Conservation (phyloP, 2,113 vertebrate genomes). For the Sapajus apella region DNA sequence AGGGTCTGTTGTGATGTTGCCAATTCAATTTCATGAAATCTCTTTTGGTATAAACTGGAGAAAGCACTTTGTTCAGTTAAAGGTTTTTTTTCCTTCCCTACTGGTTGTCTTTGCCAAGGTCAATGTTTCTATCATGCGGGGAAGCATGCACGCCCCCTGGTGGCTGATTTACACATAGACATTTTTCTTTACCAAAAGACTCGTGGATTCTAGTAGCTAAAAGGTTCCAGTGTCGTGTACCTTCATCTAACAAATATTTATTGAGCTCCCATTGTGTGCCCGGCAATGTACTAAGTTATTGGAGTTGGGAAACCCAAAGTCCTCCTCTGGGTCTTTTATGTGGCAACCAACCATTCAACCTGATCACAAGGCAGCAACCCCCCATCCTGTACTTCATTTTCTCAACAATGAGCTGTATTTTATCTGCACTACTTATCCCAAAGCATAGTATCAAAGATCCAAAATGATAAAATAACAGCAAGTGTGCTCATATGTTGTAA, state of each 20-base stretch:
- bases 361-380: background rate
- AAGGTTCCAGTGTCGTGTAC: background rate
- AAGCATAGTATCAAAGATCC: background rate
- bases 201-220: background rate
- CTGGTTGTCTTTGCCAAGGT: slow-evolving; percentile 62
- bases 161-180: slow-evolving; percentile 40
- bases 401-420: background rate
- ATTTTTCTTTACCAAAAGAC: background rate
- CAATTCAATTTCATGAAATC: slow-evolving; percentile 60
- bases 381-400: background rate
- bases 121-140: slow-evolving; percentile 53
- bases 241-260: background rate
- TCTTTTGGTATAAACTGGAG: slow-evolving; percentile 70
- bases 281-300: background rate
- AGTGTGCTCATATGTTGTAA: background rate
- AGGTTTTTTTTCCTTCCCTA: background rate
- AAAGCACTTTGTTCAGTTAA: slow-evolving; percentile 67
- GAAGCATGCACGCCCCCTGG: slow-evolving; percentile 56
- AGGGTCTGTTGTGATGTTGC: slow-evolving; percentile 60
- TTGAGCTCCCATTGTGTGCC: background rate
- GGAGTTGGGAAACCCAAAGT: background rate
- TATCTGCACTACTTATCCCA: background rate
- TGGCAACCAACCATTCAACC: background rate
- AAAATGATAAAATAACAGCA: background rate
- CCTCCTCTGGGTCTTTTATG: background rate